Percentiles rank a stretch among this genome's conserved stretches.
Conservation (phyloP, 2,113 vertebrate species). For the Aviceda subcristata region DNA sequence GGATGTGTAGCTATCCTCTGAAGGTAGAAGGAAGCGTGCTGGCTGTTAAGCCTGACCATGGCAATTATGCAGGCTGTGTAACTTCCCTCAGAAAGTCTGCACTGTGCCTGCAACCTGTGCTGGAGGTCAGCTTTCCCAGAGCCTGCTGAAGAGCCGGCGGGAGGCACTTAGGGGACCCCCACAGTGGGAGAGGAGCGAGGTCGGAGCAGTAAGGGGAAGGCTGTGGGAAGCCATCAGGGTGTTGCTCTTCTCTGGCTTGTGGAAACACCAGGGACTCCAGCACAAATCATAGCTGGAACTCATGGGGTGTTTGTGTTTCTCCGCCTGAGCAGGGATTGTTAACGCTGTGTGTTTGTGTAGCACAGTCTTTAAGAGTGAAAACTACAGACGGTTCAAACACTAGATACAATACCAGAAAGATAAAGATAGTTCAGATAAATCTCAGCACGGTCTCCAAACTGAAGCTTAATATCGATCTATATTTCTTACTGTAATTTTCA, state of each 20-base stretch:
- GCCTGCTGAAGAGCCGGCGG: neutral
- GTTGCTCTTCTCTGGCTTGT: neutral
- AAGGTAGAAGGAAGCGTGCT: neutral
- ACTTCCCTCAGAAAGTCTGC: neutral
- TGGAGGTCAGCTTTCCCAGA: neutral
- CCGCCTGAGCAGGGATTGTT: neutral
- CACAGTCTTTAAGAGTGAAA: neutral
- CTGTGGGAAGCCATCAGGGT: neutral
- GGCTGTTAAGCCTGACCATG: neutral
- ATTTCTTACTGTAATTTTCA: neutral
- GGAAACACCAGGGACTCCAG: neutral
- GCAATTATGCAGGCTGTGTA: neutral
- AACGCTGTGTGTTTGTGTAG: fast-evolving
- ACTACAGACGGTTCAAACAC: neutral
- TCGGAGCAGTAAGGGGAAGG: neutral
- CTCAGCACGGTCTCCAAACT: neutral
- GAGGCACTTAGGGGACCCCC: neutral
- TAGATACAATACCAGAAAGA: neutral
- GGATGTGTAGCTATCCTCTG: neutral
- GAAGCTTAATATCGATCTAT: neutral
- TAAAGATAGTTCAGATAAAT: neutral
- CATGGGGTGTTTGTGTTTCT: neutral
- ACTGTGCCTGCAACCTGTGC: neutral
- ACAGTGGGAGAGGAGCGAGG: neutral
- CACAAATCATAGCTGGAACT: neutral